Conservation (phyloP, 2,888 invertebrate genomes). For the Omphaloscelis lunosa region DNA sequence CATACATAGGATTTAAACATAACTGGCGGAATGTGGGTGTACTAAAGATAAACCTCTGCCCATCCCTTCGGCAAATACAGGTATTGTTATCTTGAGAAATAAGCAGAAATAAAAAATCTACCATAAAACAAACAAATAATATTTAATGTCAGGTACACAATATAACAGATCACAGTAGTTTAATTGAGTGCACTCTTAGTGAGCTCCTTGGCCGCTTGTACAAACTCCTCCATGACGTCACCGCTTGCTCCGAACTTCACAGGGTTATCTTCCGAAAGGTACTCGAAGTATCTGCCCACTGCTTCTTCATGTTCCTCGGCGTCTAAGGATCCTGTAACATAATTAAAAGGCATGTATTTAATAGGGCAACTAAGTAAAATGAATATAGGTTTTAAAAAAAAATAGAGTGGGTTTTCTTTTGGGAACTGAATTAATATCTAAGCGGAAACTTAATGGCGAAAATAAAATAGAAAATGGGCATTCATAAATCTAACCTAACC, state of each 20-base stretch:
- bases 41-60: no score
- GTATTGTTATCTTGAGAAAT: not conserved
- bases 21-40: no score
- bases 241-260: slow-evolving; percentile 84
- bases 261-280: slow-evolving; percentile 85
- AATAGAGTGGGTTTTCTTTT: no score
- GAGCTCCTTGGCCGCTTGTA: slow-evolving; percentile 79
- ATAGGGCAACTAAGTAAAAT: no score
- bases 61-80: not conserved
- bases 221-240: slow-evolving; percentile 85
- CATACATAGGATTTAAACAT: no score
- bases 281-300: slow-evolving; percentile 82
- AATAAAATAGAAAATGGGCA: no score
- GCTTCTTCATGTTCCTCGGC: slow-evolving; percentile 84
- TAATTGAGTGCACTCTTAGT: slow-evolving; percentile 77
- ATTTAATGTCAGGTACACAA: slow-evolving; percentile 73
- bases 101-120: slow-evolving; percentile 12
- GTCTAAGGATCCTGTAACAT: slow-evolving; percentile 82
- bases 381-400: no score
- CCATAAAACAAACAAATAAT: slow-evolving; percentile 54
- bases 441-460: no score
- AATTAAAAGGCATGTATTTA: no score
- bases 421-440: no score
- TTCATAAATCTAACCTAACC: no score
- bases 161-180: slow-evolving; percentile 67